phyloP scores from a whole-genome alignment of 2,113 vertebrate genomes.

The Dasypus novemcinctus region DNA sequence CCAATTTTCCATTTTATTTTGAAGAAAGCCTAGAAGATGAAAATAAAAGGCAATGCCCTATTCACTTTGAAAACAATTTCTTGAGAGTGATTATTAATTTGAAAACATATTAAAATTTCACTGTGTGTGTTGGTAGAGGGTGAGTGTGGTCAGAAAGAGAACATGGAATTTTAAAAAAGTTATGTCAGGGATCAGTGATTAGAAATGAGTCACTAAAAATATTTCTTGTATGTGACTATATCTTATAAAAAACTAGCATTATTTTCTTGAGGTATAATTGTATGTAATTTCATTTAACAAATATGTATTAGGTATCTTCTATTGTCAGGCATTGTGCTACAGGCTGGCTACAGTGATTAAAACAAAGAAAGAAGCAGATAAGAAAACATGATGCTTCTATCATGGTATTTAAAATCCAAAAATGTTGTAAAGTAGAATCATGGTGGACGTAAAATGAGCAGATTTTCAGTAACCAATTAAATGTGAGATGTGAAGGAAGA shows the following conservation, averaged over 20 bases:
- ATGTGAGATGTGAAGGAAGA: neutral
- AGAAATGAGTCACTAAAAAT: neutral
- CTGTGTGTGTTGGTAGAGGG: neutral
- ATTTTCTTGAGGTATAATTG: neutral
- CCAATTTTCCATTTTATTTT: slow-evolving; percentile 61
- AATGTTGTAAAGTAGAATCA: neutral
- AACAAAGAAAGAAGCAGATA: neutral
- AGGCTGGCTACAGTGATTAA: neutral
- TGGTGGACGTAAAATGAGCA: neutral
- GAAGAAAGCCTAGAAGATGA: slow-evolving; percentile 43
- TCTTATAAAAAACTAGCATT: neutral
- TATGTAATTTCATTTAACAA: neutral
- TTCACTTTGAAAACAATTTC: slow-evolving; percentile 14
- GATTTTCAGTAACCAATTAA: neutral
- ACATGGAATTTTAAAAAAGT: neutral
- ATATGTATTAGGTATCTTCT: neutral
- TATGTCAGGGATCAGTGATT: neutral
- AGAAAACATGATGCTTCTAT: neutral
- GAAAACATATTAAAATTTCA: neutral
- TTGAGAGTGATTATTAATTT: neutral
- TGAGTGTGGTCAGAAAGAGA: neutral
- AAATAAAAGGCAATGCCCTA: neutral
- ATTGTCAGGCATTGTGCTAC: neutral
- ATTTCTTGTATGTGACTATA: neutral
- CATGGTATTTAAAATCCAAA: neutral